phyloP scores from a whole-genome alignment of 23 tunicate species.

The Diplosoma virens region DNA sequence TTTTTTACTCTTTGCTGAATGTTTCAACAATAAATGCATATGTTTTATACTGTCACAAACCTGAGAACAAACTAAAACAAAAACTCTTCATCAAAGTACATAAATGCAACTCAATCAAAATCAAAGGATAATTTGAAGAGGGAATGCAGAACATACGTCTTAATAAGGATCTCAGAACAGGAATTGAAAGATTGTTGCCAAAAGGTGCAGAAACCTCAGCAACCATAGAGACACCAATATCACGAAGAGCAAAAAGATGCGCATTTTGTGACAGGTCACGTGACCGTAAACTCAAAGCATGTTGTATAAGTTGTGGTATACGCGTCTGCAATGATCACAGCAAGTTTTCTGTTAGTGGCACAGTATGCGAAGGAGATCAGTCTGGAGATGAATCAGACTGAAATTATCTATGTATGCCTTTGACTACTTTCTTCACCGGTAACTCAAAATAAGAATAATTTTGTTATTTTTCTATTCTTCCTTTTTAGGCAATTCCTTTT shows the following conservation, averaged over 20 bases:
- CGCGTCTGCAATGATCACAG: constrained; percentile 15
- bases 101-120: not conserved
- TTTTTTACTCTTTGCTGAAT: not conserved
- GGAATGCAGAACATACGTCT: not conserved
- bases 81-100: not conserved
- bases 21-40: not conserved
- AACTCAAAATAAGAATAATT: not conserved
- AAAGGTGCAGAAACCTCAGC: not conserved
- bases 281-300: constrained; percentile 9
- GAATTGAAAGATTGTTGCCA: not conserved
- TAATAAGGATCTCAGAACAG: not conserved
- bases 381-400: not conserved
- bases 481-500: not conserved
- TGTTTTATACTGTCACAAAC: not conserved
- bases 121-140: too few relatives aligned
- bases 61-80: too few relatives aligned
- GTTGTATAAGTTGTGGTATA: constrained; percentile 1
- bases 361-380: not conserved
- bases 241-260: constrained; percentile 7
- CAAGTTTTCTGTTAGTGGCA: constrained; percentile 8
- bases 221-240: not conserved
- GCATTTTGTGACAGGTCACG: constrained; percentile 24
- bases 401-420: too few relatives aligned
- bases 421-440: not conserved
- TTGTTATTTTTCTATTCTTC: not conserved